Evolutionary conservation across 1,140 invertebrate genomes (phyloP).

Genomic region (Atta colombica): DNA sequence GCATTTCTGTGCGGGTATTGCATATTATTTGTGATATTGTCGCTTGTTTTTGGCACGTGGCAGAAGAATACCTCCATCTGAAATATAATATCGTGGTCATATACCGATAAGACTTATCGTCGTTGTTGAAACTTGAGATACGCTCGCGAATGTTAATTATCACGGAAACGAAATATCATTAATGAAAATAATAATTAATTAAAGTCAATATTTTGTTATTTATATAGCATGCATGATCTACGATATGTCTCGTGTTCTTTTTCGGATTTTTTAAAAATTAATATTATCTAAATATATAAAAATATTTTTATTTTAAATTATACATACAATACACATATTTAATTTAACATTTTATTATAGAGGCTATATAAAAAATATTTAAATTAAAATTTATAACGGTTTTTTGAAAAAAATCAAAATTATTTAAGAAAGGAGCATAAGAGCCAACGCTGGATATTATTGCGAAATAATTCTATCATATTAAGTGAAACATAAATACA

Average conservation of each 20-base stretch:
- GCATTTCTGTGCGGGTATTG: background rate
- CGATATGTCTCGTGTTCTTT: background rate
- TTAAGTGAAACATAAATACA: too few relatives aligned
- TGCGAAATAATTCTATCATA: too few relatives aligned
- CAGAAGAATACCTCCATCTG: background rate
- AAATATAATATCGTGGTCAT: background rate
- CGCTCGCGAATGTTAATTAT: background rate
- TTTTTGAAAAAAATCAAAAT: too few relatives aligned
- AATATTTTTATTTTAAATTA: constrained; percentile 5
- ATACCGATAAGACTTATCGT: constrained; percentile 19
- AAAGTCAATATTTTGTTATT: background rate
- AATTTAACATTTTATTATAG: constrained; percentile 70
- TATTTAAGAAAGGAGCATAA: too few relatives aligned
- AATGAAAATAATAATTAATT: background rate
- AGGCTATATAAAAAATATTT: background rate
- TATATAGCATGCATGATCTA: background rate
- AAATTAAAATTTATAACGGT: too few relatives aligned
- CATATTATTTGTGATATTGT: constrained; percentile 44
- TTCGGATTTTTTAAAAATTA: background rate
- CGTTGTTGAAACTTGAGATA: background rate
- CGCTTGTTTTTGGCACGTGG: constrained; percentile 27
- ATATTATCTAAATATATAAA: background rate
- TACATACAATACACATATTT: constrained; percentile 18
- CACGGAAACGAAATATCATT: constrained; percentile 23
- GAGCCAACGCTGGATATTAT: too few relatives aligned